phyloP scores from a whole-genome alignment of 2,113 vertebrate species.

The Coptodon rendalli region DNA sequence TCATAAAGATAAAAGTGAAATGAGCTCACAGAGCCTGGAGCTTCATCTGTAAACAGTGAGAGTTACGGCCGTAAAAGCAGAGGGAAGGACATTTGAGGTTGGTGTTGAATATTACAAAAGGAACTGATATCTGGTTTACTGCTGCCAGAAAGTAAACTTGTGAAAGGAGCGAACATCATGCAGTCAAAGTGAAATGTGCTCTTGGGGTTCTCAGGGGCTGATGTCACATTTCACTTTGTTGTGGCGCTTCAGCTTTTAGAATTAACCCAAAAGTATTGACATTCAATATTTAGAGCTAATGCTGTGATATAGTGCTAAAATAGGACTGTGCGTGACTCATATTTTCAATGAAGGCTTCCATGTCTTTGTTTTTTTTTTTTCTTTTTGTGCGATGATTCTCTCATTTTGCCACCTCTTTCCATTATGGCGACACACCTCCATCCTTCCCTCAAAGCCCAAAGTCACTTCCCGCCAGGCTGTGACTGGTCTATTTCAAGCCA shows the following conservation, averaged over 20 bases:
- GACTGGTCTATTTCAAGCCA: not conserved
- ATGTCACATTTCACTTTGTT: slow-evolving; percentile 12
- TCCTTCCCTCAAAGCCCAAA: not conserved
- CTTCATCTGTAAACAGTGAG: not conserved
- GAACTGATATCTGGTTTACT: not conserved
- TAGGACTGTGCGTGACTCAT: not conserved
- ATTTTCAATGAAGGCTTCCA: not conserved
- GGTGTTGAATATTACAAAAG: not conserved
- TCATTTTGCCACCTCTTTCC: not conserved
- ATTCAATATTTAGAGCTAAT: not conserved
- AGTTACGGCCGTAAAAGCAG: not conserved
- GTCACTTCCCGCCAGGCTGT: not conserved
- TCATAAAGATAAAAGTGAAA: not conserved
- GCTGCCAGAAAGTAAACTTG: not conserved
- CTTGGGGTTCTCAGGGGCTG: not conserved
- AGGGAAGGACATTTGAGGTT: not conserved
- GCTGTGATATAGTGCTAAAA: not conserved
- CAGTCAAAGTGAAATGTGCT: not conserved
- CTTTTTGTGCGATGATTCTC: not conserved
- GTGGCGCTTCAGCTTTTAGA: not conserved
- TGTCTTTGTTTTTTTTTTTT: not conserved
- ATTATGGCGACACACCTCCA: not conserved
- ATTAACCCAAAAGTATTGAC: not conserved
- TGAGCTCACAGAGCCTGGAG: not conserved
- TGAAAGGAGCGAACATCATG: not conserved